Evolutionary conservation across 2,113 vertebrate species (phyloP), one percentile per base, ranked within the genome.

Genomic region (Cyanocitta stelleri): DNA sequence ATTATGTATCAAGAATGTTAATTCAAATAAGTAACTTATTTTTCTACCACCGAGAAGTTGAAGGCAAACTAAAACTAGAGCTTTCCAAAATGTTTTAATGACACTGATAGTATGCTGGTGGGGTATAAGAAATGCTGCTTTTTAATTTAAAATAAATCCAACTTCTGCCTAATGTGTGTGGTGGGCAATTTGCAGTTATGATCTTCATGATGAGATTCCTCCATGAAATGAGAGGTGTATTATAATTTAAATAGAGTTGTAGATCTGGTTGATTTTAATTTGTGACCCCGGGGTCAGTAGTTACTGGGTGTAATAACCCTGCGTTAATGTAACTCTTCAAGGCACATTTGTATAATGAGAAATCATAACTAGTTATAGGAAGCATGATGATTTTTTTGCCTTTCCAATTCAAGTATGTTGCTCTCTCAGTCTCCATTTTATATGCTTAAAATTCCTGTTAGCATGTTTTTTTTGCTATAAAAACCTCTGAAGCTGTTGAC

Each of bases 331-430:
- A 83, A 95, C 95, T 97, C 96, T 95, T 97, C 94, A 85, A 94
- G 95, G 92, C 86, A 92, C 91, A 94, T 97, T 96, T 97, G 75
- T 97, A 94, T 98, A 98, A 98, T 97, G 96, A 98, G 97, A 98
- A 98, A 98, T 98, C 96, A 95, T 97, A 97, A 93, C 97, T 96
- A 87, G 93, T 97, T 97, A 94, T 72, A 74, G 87, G 74, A 85
- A 81, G 51, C 74, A 67, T 74, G 75, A 92, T 90, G 78, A 91
- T 83, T 94, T 94, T 96, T 96, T 95, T 94, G n/a, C 79, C 58
- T 97, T 95, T 91, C 41, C 78, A 67, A 73, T 95, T 97, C 89
- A 87, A 63, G 95, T 87, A 58, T 43, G 39, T 77, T 74, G 18
- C 5, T 73, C 41, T 84, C 14, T 90, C 58, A 29, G 49, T 39